Percentiles rank a stretch among this genome's conserved stretches.
These are phyloP conservation scores for Dallia pectoralis DNA, from an alignment of 2,797 vertebrate genomes.

Conservation along the genomic window DNA sequence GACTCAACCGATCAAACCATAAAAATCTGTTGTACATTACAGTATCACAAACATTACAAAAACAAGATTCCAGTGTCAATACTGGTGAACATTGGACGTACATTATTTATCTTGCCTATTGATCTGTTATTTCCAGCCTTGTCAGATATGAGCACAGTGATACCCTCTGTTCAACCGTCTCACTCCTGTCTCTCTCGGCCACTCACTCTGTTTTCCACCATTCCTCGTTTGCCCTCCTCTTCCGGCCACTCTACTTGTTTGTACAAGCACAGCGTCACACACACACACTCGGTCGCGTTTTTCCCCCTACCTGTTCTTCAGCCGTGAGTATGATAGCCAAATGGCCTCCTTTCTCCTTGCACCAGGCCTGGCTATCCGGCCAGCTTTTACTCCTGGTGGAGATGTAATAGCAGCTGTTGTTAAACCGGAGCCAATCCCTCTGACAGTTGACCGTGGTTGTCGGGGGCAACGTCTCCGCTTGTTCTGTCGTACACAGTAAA, in stretches of 20 bases:
- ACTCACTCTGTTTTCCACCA: neutral
- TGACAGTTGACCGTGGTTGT: constrained; percentile 35
- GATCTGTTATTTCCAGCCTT: neutral
- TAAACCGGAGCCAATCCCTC: constrained; percentile 54
- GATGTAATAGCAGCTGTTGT: constrained; percentile 67
- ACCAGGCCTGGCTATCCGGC: constrained; percentile 42
- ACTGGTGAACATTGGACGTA: neutral
- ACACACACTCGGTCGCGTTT: neutral
- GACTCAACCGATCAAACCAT: too few species aligned
- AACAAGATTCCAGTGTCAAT: neutral
- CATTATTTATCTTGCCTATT: neutral
- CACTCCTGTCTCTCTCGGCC: neutral
- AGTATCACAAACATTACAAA: too few species aligned
- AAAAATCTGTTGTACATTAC: too few species aligned
- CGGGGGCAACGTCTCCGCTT: neutral
- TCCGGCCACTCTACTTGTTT: too few species aligned
- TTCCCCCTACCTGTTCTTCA: constrained; percentile 64
- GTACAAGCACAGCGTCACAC: neutral
- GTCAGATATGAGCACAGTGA: neutral
- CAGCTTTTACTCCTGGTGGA: constrained; percentile 33
- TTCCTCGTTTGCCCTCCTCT: neutral
- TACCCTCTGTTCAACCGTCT: neutral
- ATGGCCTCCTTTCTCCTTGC: constrained; percentile 54
- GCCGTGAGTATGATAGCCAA: constrained; percentile 69
- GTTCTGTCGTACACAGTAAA: constrained; percentile 1